Evolutionary conservation across 2,888 invertebrate genomes (phyloP).

Genomic region (Monochamus alternatus): DNA sequence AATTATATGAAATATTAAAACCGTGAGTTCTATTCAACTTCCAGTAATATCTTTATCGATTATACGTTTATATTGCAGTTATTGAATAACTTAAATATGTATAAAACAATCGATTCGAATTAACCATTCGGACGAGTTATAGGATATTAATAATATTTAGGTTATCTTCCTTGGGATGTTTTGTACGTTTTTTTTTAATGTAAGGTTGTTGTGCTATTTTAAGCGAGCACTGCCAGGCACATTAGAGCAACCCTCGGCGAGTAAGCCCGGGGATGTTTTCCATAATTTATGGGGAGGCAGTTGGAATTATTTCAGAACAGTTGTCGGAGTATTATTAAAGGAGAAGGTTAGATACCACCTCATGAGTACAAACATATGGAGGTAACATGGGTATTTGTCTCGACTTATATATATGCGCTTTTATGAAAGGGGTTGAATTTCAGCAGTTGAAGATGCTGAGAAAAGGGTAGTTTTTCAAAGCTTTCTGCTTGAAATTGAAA

Average conservation of each 20-base stretch:
- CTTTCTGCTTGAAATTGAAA: too few relatives aligned
- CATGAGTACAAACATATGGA: neutral
- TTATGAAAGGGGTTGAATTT: too few relatives aligned
- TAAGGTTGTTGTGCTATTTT: neutral
- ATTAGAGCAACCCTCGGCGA: neutral
- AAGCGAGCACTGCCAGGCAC: neutral
- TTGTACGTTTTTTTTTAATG: neutral
- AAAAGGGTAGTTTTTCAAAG: too few relatives aligned
- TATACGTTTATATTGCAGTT: neutral
- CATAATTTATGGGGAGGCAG: neutral
- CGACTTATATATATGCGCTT: neutral
- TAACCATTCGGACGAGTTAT: neutral
- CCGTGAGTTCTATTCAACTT: neutral
- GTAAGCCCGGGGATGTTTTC: conserved; percentile 3
- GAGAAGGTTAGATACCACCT: neutral
- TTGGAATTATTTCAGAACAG: conserved; percentile 10
- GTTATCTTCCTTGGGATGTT: too few relatives aligned
- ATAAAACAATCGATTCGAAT: neutral
- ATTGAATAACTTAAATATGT: neutral
- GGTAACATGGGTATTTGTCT: neutral
- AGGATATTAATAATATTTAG: too few relatives aligned
- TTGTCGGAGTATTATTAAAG: neutral
- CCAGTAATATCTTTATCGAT: neutral
- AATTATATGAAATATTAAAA: neutral
- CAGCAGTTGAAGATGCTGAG: too few relatives aligned